Evolutionary conservation across 2,797 vertebrate genomes (phyloP).

Genomic region (Lutjanus argentimaculatus): DNA sequence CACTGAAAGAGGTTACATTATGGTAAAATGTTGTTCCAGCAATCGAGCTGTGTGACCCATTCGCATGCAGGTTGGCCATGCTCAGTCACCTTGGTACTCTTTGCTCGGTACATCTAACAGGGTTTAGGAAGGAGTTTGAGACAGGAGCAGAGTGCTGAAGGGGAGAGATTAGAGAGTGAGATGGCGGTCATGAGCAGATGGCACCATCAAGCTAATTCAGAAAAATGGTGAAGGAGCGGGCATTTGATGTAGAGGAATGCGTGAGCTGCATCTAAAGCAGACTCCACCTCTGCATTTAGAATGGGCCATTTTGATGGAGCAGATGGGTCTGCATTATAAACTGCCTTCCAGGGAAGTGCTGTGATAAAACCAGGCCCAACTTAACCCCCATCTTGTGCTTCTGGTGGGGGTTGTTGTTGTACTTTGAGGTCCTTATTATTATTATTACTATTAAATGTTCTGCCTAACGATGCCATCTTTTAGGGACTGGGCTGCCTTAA

Average conservation of each 20-base stretch:
- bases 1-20: slow-evolving; percentile 27
- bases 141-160: slow-evolving; percentile 74
- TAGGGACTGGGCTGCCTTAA: slow-evolving; percentile 33
- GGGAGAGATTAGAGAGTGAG: slow-evolving; percentile 85
- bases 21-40: slow-evolving; percentile 19
- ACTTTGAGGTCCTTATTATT: slow-evolving; percentile 64
- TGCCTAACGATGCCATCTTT: slow-evolving; percentile 42
- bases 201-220: slow-evolving; percentile 93
- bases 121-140: slow-evolving; percentile 58
- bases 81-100: slow-evolving; percentile 69
- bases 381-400: slow-evolving; percentile 72
- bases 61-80: slow-evolving; percentile 40
- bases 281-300: slow-evolving; percentile 82
- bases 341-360: slow-evolving; percentile 87
- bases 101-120: slow-evolving; percentile 51
- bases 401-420: slow-evolving; percentile 54
- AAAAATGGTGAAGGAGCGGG: slow-evolving; percentile 92
- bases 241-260: slow-evolving; percentile 90
- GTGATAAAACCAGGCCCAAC: slow-evolving; percentile 82
- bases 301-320: slow-evolving; percentile 81
- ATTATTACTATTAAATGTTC: slow-evolving; percentile 65
- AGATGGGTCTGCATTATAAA: slow-evolving; percentile 94
- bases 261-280: slow-evolving; percentile 90
- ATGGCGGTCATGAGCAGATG: slow-evolving; percentile 92
- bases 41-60: slow-evolving; percentile 29